These are phyloP conservation scores for Coreoperca whiteheadi DNA, from an alignment of 2,113 vertebrate species.

Conservation along the genomic window DNA sequence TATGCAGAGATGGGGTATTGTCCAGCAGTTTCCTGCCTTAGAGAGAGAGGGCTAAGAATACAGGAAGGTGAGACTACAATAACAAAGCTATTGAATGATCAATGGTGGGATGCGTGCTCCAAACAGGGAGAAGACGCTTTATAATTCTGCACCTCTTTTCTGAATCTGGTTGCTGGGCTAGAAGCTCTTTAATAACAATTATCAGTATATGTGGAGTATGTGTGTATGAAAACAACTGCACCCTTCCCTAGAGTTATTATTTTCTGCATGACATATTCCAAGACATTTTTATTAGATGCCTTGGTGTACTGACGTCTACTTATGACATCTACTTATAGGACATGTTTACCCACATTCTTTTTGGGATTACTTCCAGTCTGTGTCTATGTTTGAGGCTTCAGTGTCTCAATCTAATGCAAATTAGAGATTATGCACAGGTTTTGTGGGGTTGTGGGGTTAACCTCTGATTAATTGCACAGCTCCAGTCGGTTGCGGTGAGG, in stretches of 20 bases:
- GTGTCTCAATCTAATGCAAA: conserved; percentile 66
- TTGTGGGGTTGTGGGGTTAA: conserved; percentile 79
- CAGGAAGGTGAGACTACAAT: conserved; percentile 44
- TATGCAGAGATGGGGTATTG: conserved; percentile 8
- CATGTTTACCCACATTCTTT: conserved; percentile 56
- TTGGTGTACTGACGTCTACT: conserved; percentile 31
- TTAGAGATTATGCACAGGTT: conserved; percentile 79
- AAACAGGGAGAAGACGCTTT: neutral
- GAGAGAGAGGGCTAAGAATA: conserved; percentile 1
- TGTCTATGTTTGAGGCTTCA: conserved; percentile 34
- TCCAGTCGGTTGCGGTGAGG: conserved; percentile 79
- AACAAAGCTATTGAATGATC: conserved; percentile 46
- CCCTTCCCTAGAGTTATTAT: conserved; percentile 24
- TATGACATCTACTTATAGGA: conserved; percentile 56
- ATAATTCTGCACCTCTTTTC: neutral
- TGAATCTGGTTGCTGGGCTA: neutral
- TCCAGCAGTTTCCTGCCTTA: conserved; percentile 36
- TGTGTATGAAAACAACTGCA: conserved; percentile 10
- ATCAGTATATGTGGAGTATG: neutral
- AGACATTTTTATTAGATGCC: conserved; percentile 45
- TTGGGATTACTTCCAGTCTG: conserved; percentile 28
- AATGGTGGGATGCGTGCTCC: neutral
- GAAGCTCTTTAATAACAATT: neutral
- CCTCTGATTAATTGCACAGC: conserved; percentile 85
- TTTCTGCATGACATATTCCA: conserved; percentile 41